Base-by-base conservation (phyloP, 2,888 invertebrate species). In the Altica lythri region DNA sequence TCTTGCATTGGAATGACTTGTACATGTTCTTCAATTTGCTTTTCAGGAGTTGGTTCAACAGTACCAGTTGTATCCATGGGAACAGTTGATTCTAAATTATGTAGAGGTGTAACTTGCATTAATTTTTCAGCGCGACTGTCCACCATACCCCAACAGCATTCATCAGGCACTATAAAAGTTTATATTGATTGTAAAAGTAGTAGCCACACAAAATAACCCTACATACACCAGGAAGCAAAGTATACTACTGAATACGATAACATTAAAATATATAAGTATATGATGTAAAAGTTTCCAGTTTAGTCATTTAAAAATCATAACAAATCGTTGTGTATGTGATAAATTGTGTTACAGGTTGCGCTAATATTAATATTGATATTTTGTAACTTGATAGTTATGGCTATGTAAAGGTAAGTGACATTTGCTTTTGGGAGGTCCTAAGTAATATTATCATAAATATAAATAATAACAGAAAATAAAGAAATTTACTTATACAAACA, bases 1-100 rank as follows among this genome's bases (percentile, higher is more conserved):
- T 83, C 83, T 70, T 82, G 81, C 77, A 81, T 80, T 1, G 80
- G 80, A 47, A 80, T 80, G 4, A 77, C 77, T 64, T 77, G 75
- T 4, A 75, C 74, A 58, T 75, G 73, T 58, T 76, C 76, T 3
- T 72, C 64, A 9, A 48, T 27, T 9, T 47, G 40, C 12, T 55
- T 45, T 25, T 53, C 49, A 9, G 34, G 19, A 17, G 49, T 19
- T 27, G 60, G 37, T 66, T 70, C 49, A 2, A 32, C 50, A 0
- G 49, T 14, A 44, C 37, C 17, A 27, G 44, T 44, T 1, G 29
- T 42, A 1, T 27, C 48, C 10, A 48, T 25, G 13, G 40, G 45
- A 43, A 52, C 45, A 9, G 51, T 72, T 12, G 72, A 62, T 46
- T 77, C 76, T 19, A 76, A 61, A 0, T 74, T 74, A 56, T 76